Conservation (phyloP, 2,888 invertebrate genomes). For the Agrochola litura region DNA sequence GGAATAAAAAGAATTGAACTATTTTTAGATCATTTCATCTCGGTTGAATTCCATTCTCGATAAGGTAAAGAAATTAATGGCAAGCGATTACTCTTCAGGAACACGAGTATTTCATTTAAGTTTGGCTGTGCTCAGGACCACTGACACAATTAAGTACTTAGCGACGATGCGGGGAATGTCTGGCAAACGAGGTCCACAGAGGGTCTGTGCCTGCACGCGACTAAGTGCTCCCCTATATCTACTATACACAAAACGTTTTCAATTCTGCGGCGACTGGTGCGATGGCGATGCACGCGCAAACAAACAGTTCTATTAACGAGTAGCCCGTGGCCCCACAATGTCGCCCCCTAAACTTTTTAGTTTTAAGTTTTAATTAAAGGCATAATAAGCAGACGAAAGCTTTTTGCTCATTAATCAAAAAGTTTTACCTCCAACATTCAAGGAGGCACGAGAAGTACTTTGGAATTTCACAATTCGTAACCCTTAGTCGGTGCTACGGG, state of each 20-base stretch:
- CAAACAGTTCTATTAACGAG: constrained; percentile 67
- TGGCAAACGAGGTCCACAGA: constrained; percentile 61
- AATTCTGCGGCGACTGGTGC: constrained; percentile 38
- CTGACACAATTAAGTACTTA: constrained; percentile 80
- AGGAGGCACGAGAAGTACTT: constrained; percentile 62
- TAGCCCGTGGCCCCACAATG: constrained; percentile 56
- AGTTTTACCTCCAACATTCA: constrained; percentile 66
- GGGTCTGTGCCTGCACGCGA: constrained; percentile 62
- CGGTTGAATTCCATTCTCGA: constrained; percentile 44
- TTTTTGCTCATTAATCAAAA: constrained; percentile 71
- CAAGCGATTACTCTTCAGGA: constrained; percentile 58
- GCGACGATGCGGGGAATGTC: constrained; percentile 66
- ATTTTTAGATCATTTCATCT: constrained; percentile 42
- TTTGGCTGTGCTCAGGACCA: constrained; percentile 68
- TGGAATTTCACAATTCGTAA: constrained; percentile 67
- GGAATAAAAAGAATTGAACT: constrained; percentile 37
- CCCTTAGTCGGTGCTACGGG: constrained; percentile 57
- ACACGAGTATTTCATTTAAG: constrained; percentile 75
- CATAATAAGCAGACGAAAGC: constrained; percentile 70
- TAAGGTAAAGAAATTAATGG: constrained; percentile 56
- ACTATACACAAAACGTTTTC: constrained; percentile 58
- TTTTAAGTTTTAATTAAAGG: constrained; percentile 75
- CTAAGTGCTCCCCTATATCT: constrained; percentile 68
- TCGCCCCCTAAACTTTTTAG: constrained; percentile 63
- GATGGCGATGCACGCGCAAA: constrained; percentile 52